These are phyloP conservation scores for Gastrophysa polygoni DNA, from an alignment of 2,888 invertebrate species.

Conservation along the genomic window DNA sequence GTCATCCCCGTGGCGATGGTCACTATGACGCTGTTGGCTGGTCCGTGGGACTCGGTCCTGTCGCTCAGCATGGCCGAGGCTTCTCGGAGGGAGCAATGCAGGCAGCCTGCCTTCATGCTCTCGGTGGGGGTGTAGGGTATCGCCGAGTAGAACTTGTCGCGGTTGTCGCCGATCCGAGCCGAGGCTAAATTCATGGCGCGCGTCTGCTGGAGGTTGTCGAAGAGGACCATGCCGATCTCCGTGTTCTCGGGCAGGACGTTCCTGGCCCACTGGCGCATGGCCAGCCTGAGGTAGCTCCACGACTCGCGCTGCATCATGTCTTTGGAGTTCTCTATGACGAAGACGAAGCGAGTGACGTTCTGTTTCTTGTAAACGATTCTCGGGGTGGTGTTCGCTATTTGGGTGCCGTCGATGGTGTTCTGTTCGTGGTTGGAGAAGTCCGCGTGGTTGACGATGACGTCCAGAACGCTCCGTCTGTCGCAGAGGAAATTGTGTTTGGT, in stretches of 20 bases:
- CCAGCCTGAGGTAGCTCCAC: constrained; percentile 65
- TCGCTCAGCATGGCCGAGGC: constrained; percentile 60
- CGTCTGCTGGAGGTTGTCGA: constrained; percentile 56
- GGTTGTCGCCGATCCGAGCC: constrained; percentile 46
- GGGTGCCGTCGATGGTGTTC: constrained; percentile 45
- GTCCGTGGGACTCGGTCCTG: constrained; percentile 55
- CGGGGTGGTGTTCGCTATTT: constrained; percentile 59
- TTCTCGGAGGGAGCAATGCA: constrained; percentile 59
- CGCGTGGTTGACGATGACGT: constrained; percentile 62
- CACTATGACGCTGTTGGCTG: constrained; percentile 63
- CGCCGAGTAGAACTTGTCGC: constrained; percentile 48
- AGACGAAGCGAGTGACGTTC: constrained; percentile 62
- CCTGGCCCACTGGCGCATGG: constrained; percentile 65
- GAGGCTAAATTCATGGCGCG: constrained; percentile 53
- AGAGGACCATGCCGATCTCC: constrained; percentile 62
- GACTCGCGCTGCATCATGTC: constrained; percentile 65
- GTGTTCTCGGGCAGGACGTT: constrained; percentile 62
- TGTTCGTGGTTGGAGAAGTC: constrained; percentile 58
- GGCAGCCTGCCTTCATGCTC: constrained; percentile 59
- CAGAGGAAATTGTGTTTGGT: constrained; percentile 72
- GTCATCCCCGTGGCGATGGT: constrained; percentile 64
- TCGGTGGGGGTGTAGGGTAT: constrained; percentile 63
- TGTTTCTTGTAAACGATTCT: constrained; percentile 62
- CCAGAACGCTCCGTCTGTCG: constrained; percentile 64
- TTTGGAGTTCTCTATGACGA: constrained; percentile 65